Conservation (phyloP, 2,113 vertebrate genomes). For the Columba janthina region DNA sequence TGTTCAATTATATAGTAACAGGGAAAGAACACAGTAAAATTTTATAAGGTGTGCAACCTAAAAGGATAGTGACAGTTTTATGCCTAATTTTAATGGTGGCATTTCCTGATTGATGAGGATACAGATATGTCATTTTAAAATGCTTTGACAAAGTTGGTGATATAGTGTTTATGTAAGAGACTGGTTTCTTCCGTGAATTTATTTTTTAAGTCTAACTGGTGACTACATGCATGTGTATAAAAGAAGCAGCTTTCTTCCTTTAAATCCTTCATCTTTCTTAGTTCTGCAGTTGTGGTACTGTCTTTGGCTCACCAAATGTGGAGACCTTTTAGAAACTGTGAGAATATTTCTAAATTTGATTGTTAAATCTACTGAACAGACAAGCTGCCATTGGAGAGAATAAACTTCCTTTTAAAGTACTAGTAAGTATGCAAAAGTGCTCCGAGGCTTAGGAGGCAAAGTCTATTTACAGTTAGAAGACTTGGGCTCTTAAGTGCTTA, state of each 20-base stretch:
- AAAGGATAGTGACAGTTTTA: not conserved
- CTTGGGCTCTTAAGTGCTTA: not conserved
- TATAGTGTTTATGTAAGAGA: not conserved
- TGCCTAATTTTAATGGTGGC: not conserved
- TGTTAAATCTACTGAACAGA: not conserved
- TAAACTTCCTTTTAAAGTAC: slow-evolving; percentile 1
- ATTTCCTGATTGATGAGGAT: not conserved
- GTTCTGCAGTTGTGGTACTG: not conserved
- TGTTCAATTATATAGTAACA: not conserved
- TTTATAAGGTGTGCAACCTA: not conserved
- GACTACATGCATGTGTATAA: not conserved
- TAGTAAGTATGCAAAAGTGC: not conserved
- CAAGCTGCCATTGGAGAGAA: not conserved
- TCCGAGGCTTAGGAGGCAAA: not conserved
- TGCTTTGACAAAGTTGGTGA: not conserved
- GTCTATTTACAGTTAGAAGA: slow-evolving; percentile 2
- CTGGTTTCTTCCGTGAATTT: not conserved
- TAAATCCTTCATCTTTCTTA: not conserved
- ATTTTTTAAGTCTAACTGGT: not conserved
- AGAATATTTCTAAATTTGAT: slow-evolving; percentile 4
- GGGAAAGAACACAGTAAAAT: not conserved
- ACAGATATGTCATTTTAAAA: not conserved
- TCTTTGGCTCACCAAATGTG: not conserved
- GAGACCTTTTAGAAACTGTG: not conserved
- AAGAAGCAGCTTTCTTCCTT: not conserved